Conservation (phyloP, 2,113 vertebrate genomes). For the Chaetops frenatus region DNA sequence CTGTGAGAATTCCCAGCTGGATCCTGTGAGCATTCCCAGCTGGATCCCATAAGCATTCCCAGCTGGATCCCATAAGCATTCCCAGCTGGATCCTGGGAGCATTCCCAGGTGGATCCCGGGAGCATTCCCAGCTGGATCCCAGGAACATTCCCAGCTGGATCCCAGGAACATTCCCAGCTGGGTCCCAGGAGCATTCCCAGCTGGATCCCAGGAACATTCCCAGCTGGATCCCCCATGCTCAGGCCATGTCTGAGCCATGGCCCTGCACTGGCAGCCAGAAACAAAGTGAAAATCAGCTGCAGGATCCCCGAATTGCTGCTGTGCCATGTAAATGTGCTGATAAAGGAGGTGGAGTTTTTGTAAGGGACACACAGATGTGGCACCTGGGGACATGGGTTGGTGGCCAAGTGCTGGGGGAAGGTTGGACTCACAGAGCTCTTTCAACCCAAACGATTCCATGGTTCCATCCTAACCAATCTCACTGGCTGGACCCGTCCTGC, state of each 20-base stretch:
- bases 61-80: too few species aligned
- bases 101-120: not conserved
- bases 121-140: not conserved
- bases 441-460: not conserved
- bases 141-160: not conserved
- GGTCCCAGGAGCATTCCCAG: not conserved
- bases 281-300: not conserved
- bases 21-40: not conserved
- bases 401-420: not conserved
- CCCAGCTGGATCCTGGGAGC: accelerated
- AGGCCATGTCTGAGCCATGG: accelerated
- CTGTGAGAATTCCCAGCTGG: too few species aligned
- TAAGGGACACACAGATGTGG: too few species aligned
- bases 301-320: accelerated
- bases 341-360: not conserved
- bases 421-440: not conserved
- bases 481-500: not conserved
- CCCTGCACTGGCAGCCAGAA: not conserved
- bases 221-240: accelerated
- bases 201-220: not conserved
- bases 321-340: accelerated
- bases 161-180: too few species aligned
- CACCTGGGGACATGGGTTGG: accelerated
- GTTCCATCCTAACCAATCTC: not conserved
- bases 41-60: too few species aligned